These are phyloP conservation scores for Drosophila nannoptera DNA, from an alignment of 1,140 invertebrate species.

Conservation along the genomic window DNA sequence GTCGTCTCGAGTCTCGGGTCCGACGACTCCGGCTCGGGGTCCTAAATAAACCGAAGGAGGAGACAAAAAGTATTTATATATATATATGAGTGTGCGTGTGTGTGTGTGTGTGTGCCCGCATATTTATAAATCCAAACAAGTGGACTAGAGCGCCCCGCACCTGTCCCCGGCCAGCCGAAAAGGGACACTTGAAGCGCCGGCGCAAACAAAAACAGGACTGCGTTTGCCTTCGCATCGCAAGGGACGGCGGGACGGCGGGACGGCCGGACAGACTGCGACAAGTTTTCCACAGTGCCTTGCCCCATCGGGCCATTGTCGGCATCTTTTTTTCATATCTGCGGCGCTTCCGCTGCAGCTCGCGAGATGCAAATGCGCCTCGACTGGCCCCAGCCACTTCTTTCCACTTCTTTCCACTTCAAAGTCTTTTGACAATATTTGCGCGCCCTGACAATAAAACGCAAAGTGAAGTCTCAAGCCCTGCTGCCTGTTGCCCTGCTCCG, in stretches of 20 bases:
- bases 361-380: conserved; percentile 62
- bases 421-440: conserved; percentile 77
- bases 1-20: conserved; percentile 21
- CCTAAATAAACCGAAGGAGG: conserved; percentile 58
- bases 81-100: too few species aligned
- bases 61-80: conserved; percentile 36
- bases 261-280: conserved; percentile 30
- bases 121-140: conserved; percentile 72
- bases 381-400: not conserved
- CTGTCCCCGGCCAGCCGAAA: conserved; percentile 27
- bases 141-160: conserved; percentile 22
- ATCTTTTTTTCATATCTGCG: conserved; percentile 65
- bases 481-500: conserved; percentile 19
- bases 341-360: conserved; percentile 69
- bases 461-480: conserved; percentile 65
- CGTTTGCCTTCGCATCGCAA: conserved; percentile 8
- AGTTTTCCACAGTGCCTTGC: conserved; percentile 40
- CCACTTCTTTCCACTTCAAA: conserved; percentile 33
- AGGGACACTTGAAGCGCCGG: conserved; percentile 72
- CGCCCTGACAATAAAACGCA: conserved; percentile 75
- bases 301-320: conserved; percentile 55
- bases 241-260: not conserved
- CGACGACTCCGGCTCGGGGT: conserved; percentile 1
- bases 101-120: too few species aligned
- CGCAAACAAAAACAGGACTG: conserved; percentile 63